These are phyloP conservation scores for Dicrurus megarhynchus DNA, from an alignment of 2,113 vertebrate genomes.

Conservation along the genomic window DNA sequence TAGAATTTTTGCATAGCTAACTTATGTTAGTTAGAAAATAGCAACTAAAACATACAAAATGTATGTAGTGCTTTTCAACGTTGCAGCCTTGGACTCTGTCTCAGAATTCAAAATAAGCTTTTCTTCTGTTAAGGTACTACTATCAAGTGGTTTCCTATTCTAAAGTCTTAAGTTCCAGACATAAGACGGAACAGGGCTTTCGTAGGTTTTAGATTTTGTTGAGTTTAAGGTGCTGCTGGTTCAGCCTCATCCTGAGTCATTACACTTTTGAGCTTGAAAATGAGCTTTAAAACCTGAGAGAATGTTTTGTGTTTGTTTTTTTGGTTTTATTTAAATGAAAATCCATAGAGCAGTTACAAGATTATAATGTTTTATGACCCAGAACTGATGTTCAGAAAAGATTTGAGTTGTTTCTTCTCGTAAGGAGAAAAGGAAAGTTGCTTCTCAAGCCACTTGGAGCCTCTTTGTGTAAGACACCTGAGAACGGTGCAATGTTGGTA, in stretches of 20 bases:
- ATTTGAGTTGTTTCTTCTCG: neutral
- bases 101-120: neutral
- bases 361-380: neutral
- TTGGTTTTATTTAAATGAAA: neutral
- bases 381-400: neutral
- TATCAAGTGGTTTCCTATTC: neutral
- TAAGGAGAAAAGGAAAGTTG: neutral
- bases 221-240: neutral
- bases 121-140: neutral
- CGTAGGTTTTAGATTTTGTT: neutral
- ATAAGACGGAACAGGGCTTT: neutral
- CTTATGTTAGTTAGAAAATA: neutral
- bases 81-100: neutral
- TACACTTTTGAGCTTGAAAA: neutral
- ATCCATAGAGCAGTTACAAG: neutral
- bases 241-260: neutral
- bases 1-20: neutral
- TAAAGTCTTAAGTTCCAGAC: neutral
- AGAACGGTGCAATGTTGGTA: rapidly evolving
- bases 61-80: neutral
- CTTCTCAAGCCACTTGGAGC: neutral
- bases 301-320: neutral
- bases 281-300: neutral
- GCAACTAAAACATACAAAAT: neutral
- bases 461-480: neutral